These are phyloP conservation scores for Gymnoscopelus microlampas DNA, from an alignment of 2,797 vertebrate species.

Conservation along the genomic window DNA sequence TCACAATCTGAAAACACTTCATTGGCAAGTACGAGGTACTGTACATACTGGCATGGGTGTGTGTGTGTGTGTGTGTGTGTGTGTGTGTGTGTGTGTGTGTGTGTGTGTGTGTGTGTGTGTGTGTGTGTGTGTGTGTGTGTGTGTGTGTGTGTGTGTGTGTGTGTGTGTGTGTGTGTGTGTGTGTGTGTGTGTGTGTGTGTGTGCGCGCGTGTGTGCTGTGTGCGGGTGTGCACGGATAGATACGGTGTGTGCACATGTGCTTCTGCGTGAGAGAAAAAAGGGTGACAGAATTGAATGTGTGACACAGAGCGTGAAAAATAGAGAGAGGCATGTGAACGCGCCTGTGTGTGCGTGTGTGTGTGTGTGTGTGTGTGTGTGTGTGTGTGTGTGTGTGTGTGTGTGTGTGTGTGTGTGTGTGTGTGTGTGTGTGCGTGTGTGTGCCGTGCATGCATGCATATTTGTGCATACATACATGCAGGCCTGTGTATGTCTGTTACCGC, in stretches of 20 bases:
- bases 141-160: too few relatives aligned
- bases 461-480: too few relatives aligned
- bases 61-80: background rate
- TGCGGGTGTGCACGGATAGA: too few relatives aligned
- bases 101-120: too few relatives aligned
- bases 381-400: background rate
- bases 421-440: background rate
- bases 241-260: too few relatives aligned
- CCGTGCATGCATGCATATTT: background rate
- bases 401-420: constrained; percentile 3
- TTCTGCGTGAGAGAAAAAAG: background rate
- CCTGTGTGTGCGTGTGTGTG: background rate
- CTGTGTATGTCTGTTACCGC: too few relatives aligned
- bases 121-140: background rate
- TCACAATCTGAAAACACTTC: background rate
- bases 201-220: background rate
- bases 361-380: constrained; percentile 20
- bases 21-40: background rate
- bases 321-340: background rate
- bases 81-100: constrained; percentile 27
- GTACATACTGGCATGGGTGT: constrained; percentile 7
- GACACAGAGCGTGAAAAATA: constrained; percentile 16
- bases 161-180: constrained; percentile 28
- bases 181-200: too few relatives aligned
- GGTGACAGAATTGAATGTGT: constrained; percentile 10